Base-by-base conservation (phyloP, 2,888 invertebrate genomes). In the Oxystoma pomonae region DNA sequence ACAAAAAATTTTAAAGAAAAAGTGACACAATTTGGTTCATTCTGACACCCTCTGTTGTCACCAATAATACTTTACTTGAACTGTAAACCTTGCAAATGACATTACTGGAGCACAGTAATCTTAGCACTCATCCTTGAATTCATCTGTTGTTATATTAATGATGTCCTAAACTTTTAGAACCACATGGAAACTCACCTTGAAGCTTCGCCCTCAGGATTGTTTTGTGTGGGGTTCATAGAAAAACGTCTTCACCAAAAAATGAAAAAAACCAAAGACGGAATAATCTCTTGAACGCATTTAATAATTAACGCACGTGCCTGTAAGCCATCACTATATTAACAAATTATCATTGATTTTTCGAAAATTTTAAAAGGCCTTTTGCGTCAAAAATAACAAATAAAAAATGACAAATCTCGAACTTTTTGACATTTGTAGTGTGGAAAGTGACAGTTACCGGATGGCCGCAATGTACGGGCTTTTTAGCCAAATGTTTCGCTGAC, bases 201-300 rank as follows among this genome's bases (percentile, higher is more conserved):
- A 82, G 82, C 80, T 79, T 82, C 83, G 81, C 80, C 83, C 77
- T 74, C 76, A 71, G 75, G 75, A 70, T 73, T 74, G 71, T 77
- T 75, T 71, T 79, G 77, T 72, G 80, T 76, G 72, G 81, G 75
- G 81, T 77, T 82, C 82, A 82, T 82, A 81, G 80, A 81, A 79
- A 76, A 74, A 70, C 72, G 3, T 3, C 35, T 67, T 71, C 70
- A 67, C 61, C 51, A 66, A 63, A 66, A 70, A 69, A 67, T 60
- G 67, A 66, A 71, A 70, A 70, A 69, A 72, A 70, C 66, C 64
- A 69, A 66, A 59, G 56, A 52, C 50, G 52, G 21, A 56, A 57
- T 56, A 57, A 57, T 57, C 61, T 56, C 57, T 20, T 51, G 49
- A 9, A 50, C 61, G 61, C 61, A 56, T 61, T 21, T 50, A 61